phyloP scores from a whole-genome alignment of 2,113 vertebrate species.

The Pelobates fuscus region DNA sequence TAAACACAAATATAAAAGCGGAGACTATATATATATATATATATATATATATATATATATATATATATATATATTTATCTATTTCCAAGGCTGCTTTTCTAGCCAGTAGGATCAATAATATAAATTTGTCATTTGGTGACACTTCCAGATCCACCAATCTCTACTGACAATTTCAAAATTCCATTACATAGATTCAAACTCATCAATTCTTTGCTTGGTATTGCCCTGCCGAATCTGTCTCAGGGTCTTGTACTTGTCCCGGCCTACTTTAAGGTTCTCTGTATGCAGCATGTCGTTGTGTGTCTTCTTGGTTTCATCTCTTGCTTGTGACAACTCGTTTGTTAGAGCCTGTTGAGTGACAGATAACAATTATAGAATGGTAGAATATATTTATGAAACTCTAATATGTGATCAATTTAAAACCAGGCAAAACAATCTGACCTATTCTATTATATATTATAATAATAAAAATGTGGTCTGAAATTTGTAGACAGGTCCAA shows the following conservation, averaged over 20 bases:
- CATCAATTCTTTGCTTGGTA: constrained; percentile 97
- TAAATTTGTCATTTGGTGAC: constrained; percentile 56
- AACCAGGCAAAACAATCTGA: no score
- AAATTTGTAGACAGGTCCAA: no score
- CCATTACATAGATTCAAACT: constrained; percentile 92
- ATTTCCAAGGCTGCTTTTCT: constrained; percentile 6
- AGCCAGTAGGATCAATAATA: constrained; percentile 20
- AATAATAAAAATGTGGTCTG: no score
- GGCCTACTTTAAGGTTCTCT: constrained; percentile 84
- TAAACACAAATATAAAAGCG: constrained; percentile 4
- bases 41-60: no score
- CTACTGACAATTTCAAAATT: constrained; percentile 15
- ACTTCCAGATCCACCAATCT: constrained; percentile 64
- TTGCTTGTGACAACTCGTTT: constrained; percentile 85
- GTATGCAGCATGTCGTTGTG: constrained; percentile 89
- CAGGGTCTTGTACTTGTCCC: constrained; percentile 97
- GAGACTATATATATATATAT: no score
- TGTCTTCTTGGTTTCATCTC: constrained; percentile 88
- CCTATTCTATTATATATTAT: no score
- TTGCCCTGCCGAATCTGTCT: constrained; percentile 94
- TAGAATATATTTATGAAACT: no score
- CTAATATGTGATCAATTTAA: no score
- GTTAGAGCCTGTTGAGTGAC: constrained; percentile 75
- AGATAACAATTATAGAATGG: not conserved
- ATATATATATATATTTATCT: not conserved